A percentile compares a stretch with the other conserved stretches of the same genome.
Conservation (phyloP, 2,113 vertebrate species). For the Typhlomys cinereus region DNA sequence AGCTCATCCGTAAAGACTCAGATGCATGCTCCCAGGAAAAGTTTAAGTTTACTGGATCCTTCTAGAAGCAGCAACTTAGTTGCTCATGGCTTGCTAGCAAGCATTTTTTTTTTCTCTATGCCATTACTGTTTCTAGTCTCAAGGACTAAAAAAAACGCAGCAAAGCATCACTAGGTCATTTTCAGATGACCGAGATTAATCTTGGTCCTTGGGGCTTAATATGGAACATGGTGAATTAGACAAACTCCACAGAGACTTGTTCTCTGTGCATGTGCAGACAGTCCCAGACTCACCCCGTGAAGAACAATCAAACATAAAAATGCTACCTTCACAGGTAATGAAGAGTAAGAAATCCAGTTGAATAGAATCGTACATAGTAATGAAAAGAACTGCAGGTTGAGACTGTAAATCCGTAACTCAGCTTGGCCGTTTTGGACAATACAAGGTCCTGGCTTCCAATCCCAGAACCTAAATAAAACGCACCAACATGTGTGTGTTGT, state of each 20-base stretch:
- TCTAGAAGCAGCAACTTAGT: neutral
- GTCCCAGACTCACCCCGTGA: neutral
- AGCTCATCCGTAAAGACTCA: slow-evolving; percentile 8
- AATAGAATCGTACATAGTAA: neutral
- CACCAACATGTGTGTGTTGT: too few species aligned
- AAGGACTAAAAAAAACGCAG: slow-evolving; percentile 41
- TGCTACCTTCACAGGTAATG: neutral
- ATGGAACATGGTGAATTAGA: neutral
- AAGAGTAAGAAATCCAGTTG: neutral
- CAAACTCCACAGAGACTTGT: neutral
- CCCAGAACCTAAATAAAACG: neutral
- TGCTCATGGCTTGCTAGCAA: slow-evolving; percentile 39
- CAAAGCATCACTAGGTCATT: neutral
- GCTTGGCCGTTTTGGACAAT: neutral
- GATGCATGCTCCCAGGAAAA: neutral
- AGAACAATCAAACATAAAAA: slow-evolving; percentile 7
- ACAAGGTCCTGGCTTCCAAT: neutral
- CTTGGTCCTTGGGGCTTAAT: slow-evolving; percentile 22
- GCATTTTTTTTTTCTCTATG: slow-evolving; percentile 23
- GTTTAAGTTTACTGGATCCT: neutral
- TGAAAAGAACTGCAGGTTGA: neutral
- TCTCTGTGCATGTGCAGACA: neutral
- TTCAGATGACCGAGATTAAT: slow-evolving; percentile 65
- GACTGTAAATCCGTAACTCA: neutral
- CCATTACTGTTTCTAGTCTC: slow-evolving; percentile 43